Evolutionary conservation across 2,888 invertebrate species (phyloP), one percentile per base, ranked within the genome.

Genomic region (Hydraecia micacea): DNA sequence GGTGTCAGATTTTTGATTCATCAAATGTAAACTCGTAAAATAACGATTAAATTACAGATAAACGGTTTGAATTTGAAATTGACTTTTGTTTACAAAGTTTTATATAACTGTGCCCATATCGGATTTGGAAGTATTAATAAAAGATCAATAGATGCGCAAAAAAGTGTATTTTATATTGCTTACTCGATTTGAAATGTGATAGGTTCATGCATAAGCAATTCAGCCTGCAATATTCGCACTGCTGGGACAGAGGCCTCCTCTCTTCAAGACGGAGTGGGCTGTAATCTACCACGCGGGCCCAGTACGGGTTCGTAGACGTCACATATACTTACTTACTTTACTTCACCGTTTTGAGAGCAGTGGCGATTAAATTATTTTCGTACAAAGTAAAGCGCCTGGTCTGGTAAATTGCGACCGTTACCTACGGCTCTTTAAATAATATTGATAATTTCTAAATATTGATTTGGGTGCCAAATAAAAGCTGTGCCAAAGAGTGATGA

Each of bases 11-110:
- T 79, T 60, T 66, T 60, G 15, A 28, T 25, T 46, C 60, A 15
- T 75, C 46, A 77, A 71, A 52, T 52, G 13, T 46, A 25, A 60
- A 39, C 32, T 75, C n/a, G 42, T 73, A 49, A 73, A 81, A 73
- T 65, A 39, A 68, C 36, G 21, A 36, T 32, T 63, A 55, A 82
- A 74, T 6, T 55, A 42, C 2, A 21, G 15, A 52, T 60, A 58
- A 82, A 62, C 25, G 13, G 7, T 73, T 74, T 49, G 49, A 52
- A 75, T 73, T 21, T 25, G 8, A 60, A 21, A 62, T 32, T 2
- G 8, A 3, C 1, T 46, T 15, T 21, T 32, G 21, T 63, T 9
- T 13, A 62, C 25, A 18, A n/a, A 46, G 11, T 46, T 8, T 9
- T 73, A n/a, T 11, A 46, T 55, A 55, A 55, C 60, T 60, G 46